phyloP scores from a whole-genome alignment of 2,888 invertebrate species.

The Labia minor region DNA sequence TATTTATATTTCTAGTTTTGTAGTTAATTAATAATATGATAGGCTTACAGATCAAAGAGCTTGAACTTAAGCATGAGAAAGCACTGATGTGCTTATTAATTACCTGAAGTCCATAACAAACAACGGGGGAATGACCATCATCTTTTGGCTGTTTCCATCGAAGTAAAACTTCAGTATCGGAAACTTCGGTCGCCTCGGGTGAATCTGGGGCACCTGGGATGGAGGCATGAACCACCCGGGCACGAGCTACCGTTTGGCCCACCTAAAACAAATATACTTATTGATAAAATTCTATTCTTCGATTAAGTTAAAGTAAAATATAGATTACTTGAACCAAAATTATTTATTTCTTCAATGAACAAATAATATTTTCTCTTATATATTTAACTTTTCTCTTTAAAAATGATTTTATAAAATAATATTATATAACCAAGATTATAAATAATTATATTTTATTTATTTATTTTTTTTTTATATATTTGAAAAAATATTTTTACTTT shows the following conservation, averaged over 20 bases:
- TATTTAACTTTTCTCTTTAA: too few relatives aligned
- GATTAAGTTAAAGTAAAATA: neutral
- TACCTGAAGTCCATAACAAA: slow-evolving; percentile 76
- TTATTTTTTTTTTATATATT: neutral
- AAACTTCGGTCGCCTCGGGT: slow-evolving; percentile 70
- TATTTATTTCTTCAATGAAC: too few relatives aligned
- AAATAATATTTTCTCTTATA: too few relatives aligned
- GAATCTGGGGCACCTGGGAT: slow-evolving; percentile 81
- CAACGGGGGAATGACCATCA: slow-evolving; percentile 80
- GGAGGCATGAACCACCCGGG: slow-evolving; percentile 64
- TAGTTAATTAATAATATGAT: too few relatives aligned
- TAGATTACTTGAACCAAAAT: neutral
- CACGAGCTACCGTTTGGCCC: slow-evolving; percentile 65
- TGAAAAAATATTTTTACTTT: too few relatives aligned
- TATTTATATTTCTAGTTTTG: too few relatives aligned
- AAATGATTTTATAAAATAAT: too few relatives aligned
- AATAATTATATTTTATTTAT: neutral
- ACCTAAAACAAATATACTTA: slow-evolving; percentile 32
- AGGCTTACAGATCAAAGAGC: too few relatives aligned
- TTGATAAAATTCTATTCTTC: slow-evolving; percentile 14
- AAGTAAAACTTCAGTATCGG: slow-evolving; percentile 76
- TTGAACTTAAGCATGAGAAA: too few relatives aligned
- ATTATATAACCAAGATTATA: slow-evolving; percentile 19
- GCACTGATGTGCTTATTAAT: too few relatives aligned
- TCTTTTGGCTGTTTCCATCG: slow-evolving; percentile 88